These are phyloP conservation scores for Metridium senile DNA, from an alignment of 92 coral and sea anemone genomes.

Conservation along the genomic window DNA sequence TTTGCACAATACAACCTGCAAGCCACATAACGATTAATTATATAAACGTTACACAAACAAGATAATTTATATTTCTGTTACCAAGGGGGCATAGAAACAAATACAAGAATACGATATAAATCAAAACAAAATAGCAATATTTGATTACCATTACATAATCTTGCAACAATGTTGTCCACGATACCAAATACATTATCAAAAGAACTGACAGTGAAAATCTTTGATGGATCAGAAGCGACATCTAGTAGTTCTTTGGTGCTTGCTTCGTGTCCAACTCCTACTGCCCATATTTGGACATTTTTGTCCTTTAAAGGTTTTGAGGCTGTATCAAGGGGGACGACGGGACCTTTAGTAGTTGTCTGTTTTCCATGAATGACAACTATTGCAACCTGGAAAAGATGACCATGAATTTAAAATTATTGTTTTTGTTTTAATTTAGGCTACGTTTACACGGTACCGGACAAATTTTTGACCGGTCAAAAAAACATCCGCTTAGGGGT, in stretches of 20 bases:
- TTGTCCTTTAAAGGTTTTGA: conserved; percentile 74
- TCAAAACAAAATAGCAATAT: not conserved
- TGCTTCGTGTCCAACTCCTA: conserved; percentile 62
- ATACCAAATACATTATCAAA: conserved; percentile 47
- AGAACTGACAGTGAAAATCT: conserved; percentile 34
- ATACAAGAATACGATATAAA: no score
- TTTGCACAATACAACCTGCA: no score
- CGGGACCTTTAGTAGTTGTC: conserved; percentile 59
- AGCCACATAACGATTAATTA: no score
- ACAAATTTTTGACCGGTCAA: no score
- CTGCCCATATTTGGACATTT: conserved; percentile 79
- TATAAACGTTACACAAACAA: no score
- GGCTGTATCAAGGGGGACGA: conserved; percentile 61
- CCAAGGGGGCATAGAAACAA: no score
- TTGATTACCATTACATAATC: conserved; percentile 59
- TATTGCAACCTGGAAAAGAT: conserved; percentile 49
- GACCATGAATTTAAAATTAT: no score
- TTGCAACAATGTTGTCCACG: conserved; percentile 32
- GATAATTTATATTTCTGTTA: no score
- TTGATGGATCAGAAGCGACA: conserved; percentile 62
- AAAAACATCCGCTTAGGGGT: no score
- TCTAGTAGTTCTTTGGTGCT: conserved; percentile 42
- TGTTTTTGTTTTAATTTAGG: no score
- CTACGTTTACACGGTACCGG: no score
- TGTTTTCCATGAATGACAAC: conserved; percentile 77